Evolutionary conservation across 2,113 vertebrate species (phyloP).

Genomic region (Crotalus horridus): DNA sequence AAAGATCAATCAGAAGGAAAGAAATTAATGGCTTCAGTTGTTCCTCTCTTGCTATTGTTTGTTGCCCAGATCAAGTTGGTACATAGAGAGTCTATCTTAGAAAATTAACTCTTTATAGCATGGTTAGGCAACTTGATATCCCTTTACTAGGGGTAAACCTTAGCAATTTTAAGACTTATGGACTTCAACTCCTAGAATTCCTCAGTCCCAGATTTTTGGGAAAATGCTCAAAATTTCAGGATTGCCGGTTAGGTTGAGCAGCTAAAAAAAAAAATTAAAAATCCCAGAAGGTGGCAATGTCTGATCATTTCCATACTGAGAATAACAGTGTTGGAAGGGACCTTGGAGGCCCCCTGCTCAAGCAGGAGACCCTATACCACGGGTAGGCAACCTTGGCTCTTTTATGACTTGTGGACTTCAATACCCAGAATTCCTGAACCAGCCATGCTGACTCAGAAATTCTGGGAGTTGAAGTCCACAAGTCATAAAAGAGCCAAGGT

Average conservation of each 20-base stretch:
- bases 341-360: not conserved
- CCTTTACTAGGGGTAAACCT: not conserved
- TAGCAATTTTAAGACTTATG: not conserved
- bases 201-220: not conserved
- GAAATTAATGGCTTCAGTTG: slow-evolving; percentile 41
- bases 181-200: not conserved
- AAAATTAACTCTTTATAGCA: not conserved
- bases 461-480: too few species aligned
- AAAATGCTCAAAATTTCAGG: not conserved
- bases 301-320: not conserved
- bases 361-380: not conserved
- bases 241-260: not conserved
- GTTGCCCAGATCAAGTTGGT: slow-evolving; percentile 47
- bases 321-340: not conserved
- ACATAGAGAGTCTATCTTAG: slow-evolving; percentile 33
- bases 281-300: not conserved
- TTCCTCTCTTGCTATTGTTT: slow-evolving; percentile 34
- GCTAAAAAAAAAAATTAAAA: not conserved
- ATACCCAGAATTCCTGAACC: too few species aligned
- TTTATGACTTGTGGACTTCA: too few species aligned
- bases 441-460: too few species aligned
- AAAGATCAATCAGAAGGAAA: slow-evolving; percentile 43
- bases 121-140: not conserved
- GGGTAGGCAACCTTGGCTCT: too few species aligned
- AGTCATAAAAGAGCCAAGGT: too few species aligned